Evolutionary conservation across 2,888 invertebrate species (phyloP).

Genomic region (Agrotis exclamationis): DNA sequence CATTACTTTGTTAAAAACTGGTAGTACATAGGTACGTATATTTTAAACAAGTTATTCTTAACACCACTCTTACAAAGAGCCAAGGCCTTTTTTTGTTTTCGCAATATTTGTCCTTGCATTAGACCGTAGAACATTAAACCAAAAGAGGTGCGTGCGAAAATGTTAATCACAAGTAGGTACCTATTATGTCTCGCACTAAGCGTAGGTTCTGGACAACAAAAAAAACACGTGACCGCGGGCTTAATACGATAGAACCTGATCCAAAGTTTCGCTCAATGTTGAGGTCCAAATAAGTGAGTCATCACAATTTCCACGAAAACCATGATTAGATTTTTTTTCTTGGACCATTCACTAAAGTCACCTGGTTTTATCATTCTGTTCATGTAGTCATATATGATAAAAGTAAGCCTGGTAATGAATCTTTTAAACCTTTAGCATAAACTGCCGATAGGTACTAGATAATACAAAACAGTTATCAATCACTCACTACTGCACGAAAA

Average conservation of each 20-base stretch:
- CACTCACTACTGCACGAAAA: constrained; percentile 22
- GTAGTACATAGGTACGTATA: no score
- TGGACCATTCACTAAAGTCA: neutral
- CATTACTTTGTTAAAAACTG: constrained; percentile 5
- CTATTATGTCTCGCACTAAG: neutral
- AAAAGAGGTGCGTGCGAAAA: neutral
- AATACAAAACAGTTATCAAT: constrained; percentile 16
- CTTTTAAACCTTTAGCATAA: constrained; percentile 6
- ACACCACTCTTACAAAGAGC: neutral
- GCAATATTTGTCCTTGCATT: constrained; percentile 4
- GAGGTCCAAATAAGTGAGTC: constrained; percentile 17
- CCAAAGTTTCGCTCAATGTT: neutral
- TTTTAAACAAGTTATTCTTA: neutral
- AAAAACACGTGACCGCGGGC: neutral
- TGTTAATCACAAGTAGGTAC: neutral
- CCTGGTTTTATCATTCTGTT: constrained; percentile 8
- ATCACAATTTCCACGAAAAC: constrained; percentile 2
- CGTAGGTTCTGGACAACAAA: neutral
- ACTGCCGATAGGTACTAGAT: constrained; percentile 16
- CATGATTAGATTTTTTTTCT: neutral
- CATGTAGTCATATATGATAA: constrained; percentile 4
- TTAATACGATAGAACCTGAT: neutral
- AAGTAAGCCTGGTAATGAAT: constrained; percentile 33
- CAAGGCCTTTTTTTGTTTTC: constrained; percentile 23
- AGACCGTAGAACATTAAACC: constrained; percentile 4